Evolutionary conservation across 2,888 invertebrate species (phyloP).

Genomic region (Trachelus iudaicus): DNA sequence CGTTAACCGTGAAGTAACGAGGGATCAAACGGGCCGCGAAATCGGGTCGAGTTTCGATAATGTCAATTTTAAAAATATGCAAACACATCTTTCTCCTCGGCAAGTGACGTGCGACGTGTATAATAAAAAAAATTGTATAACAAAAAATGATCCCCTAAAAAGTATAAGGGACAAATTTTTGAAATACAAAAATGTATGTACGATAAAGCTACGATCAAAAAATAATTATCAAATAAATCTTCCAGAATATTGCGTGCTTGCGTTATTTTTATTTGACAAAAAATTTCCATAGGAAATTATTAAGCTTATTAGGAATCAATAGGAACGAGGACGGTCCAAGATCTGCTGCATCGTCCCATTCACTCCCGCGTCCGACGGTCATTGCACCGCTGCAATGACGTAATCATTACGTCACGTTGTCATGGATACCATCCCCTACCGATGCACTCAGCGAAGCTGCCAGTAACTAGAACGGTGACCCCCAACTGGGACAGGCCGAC

Average conservation of each 20-base stretch:
- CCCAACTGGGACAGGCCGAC: conserved; percentile 42
- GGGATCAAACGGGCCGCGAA: not conserved
- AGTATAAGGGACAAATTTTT: not conserved
- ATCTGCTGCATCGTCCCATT: conserved; percentile 48
- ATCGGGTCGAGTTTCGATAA: not conserved
- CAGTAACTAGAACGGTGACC: conserved; percentile 58
- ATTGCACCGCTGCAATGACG: conserved; percentile 53
- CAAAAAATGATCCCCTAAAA: not conserved
- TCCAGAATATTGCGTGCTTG: not conserved
- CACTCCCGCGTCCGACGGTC: conserved; percentile 43
- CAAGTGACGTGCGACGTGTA: not conserved
- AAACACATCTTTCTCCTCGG: not conserved
- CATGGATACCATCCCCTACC: conserved; percentile 44
- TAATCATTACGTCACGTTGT: conserved; percentile 54
- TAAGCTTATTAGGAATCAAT: conserved; percentile 25
- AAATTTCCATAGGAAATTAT: not conserved
- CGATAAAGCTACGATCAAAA: not conserved
- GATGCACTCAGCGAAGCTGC: conserved; percentile 13
- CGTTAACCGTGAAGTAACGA: not conserved
- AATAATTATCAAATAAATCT: not conserved
- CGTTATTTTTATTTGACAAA: not conserved
- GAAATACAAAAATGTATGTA: not conserved
- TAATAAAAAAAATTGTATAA: too few relatives aligned
- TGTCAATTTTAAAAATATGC: not conserved
- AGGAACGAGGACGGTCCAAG: conserved; percentile 41